Evolutionary conservation across 1,140 invertebrate genomes (phyloP).

Genomic region (Zaprionus capensis): DNA sequence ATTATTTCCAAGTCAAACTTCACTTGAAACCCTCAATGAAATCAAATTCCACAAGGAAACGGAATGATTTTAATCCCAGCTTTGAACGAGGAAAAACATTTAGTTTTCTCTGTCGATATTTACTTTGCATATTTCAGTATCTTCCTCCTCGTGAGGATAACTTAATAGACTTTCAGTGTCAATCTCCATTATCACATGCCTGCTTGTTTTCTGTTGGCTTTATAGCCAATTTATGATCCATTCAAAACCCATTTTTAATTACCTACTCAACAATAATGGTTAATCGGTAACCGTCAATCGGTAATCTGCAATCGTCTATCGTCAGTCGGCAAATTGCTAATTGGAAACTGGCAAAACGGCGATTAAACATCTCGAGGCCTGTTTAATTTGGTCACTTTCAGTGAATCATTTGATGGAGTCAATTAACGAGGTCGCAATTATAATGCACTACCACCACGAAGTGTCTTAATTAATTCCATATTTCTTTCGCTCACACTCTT

Average conservation of each 20-base stretch:
- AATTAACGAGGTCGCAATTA: slow-evolving; percentile 25
- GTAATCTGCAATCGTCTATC: slow-evolving; percentile 7
- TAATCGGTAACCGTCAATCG: slow-evolving; percentile 20
- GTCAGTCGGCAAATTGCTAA: slow-evolving; percentile 14
- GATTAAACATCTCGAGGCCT: slow-evolving; percentile 19
- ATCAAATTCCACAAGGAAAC: too few relatives aligned
- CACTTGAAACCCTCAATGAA: too few relatives aligned
- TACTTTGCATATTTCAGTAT: background rate
- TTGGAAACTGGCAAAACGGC: slow-evolving; percentile 11
- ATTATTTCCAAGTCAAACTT: too few relatives aligned
- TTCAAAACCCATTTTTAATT: slow-evolving; percentile 22
- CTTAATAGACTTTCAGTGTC: background rate
- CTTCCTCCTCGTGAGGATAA: background rate
- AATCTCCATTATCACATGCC: background rate
- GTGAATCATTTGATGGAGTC: slow-evolving; percentile 22
- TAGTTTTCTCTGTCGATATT: background rate
- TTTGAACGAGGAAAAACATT: too few relatives aligned
- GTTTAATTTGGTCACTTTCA: slow-evolving; percentile 12
- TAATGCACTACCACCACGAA: slow-evolving; percentile 22
- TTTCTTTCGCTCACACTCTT: slow-evolving; percentile 12
- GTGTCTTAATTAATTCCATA: slow-evolving; percentile 50
- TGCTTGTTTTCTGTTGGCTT: background rate
- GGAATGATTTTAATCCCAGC: too few relatives aligned
- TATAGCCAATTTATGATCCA: slow-evolving; percentile 21
- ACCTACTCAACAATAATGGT: slow-evolving; percentile 25